These are phyloP conservation scores for Tipula vernalis DNA, from an alignment of 2,888 invertebrate genomes.

Conservation along the genomic window DNA sequence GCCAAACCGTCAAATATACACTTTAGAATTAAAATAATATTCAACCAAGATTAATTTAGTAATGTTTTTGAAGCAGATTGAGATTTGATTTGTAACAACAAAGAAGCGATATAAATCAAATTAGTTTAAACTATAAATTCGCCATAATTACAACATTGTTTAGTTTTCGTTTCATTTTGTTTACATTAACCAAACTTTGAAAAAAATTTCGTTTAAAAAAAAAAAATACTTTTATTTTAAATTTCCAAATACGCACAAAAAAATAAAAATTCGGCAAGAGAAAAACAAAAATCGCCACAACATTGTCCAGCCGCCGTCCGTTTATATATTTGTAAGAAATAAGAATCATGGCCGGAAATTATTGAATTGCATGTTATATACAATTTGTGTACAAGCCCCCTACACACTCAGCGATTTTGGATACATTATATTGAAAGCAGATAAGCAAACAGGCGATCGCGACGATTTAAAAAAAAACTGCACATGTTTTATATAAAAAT, in stretches of 20 bases:
- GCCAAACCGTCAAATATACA: too few species aligned
- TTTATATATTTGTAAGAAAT: not conserved
- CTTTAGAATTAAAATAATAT: too few species aligned
- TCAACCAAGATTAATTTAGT: too few species aligned
- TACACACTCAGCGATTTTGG: not conserved
- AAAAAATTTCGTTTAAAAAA: too few species aligned
- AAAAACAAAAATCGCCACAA: not conserved
- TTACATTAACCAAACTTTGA: not conserved
- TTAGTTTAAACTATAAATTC: too few species aligned
- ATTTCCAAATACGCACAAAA: not conserved
- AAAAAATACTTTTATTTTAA: not conserved
- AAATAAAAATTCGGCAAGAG: too few species aligned
- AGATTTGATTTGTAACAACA: too few species aligned
- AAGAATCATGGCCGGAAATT: not conserved
- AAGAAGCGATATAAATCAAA: too few species aligned
- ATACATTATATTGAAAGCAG: not conserved
- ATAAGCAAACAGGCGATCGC: not conserved
- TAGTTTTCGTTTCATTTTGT: not conserved
- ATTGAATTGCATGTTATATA: too few species aligned
- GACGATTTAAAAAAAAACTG: not conserved
- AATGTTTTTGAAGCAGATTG: too few species aligned
- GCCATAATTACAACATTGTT: too few species aligned
- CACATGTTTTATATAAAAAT: not conserved
- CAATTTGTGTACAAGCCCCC: too few species aligned
- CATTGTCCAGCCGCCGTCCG: not conserved